phyloP scores from a whole-genome alignment of 2,888 invertebrate species.

The Elmis aenea region DNA sequence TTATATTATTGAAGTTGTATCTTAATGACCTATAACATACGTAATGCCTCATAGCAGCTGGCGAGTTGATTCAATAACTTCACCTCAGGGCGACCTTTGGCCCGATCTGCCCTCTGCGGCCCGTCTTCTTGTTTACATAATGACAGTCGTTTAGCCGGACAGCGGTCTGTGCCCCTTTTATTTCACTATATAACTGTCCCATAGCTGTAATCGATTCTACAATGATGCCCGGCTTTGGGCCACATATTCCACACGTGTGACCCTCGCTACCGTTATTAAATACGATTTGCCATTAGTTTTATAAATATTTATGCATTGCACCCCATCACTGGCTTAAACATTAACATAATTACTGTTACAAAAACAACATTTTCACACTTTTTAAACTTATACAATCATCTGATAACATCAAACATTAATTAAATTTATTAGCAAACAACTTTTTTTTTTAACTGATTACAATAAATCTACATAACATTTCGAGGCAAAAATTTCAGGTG shows the following conservation, averaged over 20 bases:
- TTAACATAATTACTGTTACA: too few relatives aligned
- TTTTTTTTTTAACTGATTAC: too few relatives aligned
- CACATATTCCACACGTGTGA: constrained; percentile 21
- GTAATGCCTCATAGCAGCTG: constrained; percentile 24
- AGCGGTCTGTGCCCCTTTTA: constrained; percentile 40
- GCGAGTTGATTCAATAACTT: constrained; percentile 41
- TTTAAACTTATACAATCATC: too few relatives aligned
- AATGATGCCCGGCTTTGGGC: constrained; percentile 36
- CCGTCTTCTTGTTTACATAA: constrained; percentile 46
- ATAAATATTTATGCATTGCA: too few relatives aligned
- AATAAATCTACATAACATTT: too few relatives aligned
- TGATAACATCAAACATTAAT: too few relatives aligned
- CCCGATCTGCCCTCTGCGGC: constrained; percentile 30
- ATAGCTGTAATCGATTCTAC: constrained; percentile 41
- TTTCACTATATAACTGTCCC: constrained; percentile 42
- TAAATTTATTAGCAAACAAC: too few relatives aligned
- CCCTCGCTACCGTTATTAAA: constrained; percentile 14
- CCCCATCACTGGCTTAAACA: too few relatives aligned
- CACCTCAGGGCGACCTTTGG: constrained; percentile 31
- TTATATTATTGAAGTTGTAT: neutral
- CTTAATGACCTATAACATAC: neutral
- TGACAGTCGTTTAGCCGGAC: constrained; percentile 43
- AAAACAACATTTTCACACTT: too few relatives aligned
- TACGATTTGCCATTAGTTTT: too few relatives aligned
- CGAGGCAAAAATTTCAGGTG: too few relatives aligned